These are phyloP conservation scores for Melipona beecheii DNA, from an alignment of 2,888 invertebrate genomes.

Conservation along the genomic window DNA sequence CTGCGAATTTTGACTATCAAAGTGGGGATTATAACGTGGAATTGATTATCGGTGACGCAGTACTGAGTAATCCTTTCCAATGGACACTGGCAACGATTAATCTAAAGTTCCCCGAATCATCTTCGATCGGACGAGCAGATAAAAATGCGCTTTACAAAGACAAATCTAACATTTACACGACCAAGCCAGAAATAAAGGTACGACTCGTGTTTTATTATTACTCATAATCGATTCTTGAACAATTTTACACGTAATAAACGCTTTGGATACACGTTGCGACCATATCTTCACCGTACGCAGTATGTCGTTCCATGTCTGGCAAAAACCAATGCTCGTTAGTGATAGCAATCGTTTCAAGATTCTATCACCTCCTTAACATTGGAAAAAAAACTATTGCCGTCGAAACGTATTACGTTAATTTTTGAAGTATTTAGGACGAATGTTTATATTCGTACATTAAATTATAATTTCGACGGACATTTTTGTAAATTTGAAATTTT, in stretches of 20 bases:
- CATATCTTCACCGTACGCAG: background rate
- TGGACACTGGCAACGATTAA: constrained; percentile 93
- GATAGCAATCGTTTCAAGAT: constrained; percentile 69
- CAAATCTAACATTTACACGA: constrained; percentile 82
- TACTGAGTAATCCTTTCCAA: constrained; percentile 94
- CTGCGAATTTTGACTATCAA: constrained; percentile 90
- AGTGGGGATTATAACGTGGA: constrained; percentile 93
- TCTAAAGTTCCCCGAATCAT: constrained; percentile 87
- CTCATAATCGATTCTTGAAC: background rate
- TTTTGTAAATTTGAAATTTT: background rate
- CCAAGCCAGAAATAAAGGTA: constrained; percentile 88
- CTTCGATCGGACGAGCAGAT: constrained; percentile 73
- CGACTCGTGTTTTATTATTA: background rate
- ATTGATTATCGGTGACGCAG: constrained; percentile 95
- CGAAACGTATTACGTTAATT: background rate
- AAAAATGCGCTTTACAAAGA: constrained; percentile 76
- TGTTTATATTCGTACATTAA: background rate
- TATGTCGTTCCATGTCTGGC: background rate
- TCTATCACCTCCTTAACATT: constrained; percentile 82
- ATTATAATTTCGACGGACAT: constrained; percentile 37
- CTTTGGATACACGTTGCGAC: background rate
- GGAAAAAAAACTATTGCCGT: constrained; percentile 73
- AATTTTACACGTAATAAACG: background rate
- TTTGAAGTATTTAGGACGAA: background rate
- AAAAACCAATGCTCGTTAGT: constrained; percentile 81